Conservation (phyloP, 2,888 invertebrate genomes). For the Diadromus collaris region DNA sequence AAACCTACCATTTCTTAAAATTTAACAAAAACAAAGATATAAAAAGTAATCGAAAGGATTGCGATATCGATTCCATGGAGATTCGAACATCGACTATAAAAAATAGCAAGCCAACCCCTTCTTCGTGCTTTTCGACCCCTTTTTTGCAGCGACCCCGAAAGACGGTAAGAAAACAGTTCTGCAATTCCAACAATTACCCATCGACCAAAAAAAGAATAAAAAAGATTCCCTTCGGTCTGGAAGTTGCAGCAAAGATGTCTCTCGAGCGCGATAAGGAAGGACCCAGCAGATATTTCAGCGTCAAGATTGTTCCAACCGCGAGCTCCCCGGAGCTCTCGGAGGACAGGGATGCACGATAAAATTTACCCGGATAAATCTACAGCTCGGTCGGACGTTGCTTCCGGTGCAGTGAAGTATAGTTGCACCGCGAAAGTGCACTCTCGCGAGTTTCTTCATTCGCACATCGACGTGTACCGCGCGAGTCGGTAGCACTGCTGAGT, state of each 20-base stretch:
- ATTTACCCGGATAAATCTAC: slow-evolving; percentile 56
- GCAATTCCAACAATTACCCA: not conserved
- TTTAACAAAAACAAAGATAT: too few species aligned
- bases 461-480: slow-evolving; percentile 10
- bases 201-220: not conserved
- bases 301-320: slow-evolving; percentile 28
- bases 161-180: not conserved
- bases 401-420: not conserved
- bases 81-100: too few species aligned
- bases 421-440: slow-evolving; percentile 50
- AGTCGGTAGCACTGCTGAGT: slow-evolving; percentile 24
- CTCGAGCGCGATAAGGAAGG: not conserved
- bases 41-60: too few species aligned
- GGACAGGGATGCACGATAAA: slow-evolving; percentile 27
- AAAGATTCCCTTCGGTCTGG: not conserved
- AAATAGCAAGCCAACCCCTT: not conserved
- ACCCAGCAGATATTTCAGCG: slow-evolving; percentile 39
- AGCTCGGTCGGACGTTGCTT: not conserved
- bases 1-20: too few species aligned
- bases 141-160: not conserved
- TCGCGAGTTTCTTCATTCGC: slow-evolving; percentile 39
- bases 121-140: not conserved
- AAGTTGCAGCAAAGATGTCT: not conserved
- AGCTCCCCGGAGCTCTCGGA: not conserved
- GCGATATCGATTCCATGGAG: not conserved